Evolutionary conservation across 2,113 vertebrate genomes (phyloP).

Genomic region (Rhipidura dahli): DNA sequence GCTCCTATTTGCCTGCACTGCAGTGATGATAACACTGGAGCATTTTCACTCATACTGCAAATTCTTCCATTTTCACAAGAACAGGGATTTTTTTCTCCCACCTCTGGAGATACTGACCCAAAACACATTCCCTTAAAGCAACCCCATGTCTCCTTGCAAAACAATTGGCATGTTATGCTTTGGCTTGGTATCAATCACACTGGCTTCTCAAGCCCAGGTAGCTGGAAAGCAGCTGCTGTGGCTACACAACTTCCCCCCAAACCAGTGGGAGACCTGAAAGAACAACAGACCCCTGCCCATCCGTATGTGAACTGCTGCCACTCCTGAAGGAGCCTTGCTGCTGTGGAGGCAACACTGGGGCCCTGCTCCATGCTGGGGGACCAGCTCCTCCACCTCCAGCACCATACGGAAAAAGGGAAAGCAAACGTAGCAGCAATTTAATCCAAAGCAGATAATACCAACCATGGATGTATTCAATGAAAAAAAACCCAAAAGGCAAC

Average conservation of each 20-base stretch:
- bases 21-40: background rate
- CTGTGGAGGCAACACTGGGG: background rate
- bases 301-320: background rate
- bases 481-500: background rate
- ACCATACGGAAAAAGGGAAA: background rate
- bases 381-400: background rate
- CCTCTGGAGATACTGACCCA: background rate
- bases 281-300: background rate
- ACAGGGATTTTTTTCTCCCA: background rate
- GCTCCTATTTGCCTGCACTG: background rate
- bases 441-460: constrained; percentile 13
- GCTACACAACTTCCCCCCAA: background rate
- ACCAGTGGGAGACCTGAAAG: background rate
- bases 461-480: background rate
- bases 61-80: background rate
- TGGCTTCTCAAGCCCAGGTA: background rate
- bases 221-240: background rate
- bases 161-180: background rate
- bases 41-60: background rate
- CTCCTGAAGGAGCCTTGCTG: background rate
- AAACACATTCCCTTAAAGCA: background rate
- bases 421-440: background rate
- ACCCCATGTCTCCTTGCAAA: background rate
- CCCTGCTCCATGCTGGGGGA: background rate
- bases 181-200: background rate